Evolutionary conservation across 2,888 invertebrate genomes (phyloP).

Genomic region (Agrochola lychnidis): DNA sequence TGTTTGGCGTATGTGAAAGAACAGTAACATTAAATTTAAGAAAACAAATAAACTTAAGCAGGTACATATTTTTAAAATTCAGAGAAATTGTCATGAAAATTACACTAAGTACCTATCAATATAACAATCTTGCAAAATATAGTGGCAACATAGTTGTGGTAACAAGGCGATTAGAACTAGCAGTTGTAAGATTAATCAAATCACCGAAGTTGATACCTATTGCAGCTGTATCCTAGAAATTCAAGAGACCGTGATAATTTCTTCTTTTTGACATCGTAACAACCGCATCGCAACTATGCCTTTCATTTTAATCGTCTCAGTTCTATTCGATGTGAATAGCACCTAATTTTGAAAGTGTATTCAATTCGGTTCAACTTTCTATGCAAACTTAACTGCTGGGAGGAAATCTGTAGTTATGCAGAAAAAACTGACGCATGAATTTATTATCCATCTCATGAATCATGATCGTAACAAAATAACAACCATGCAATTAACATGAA

Average conservation of each 20-base stretch:
- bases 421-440: neutral
- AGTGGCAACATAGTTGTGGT: neutral
- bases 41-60: neutral
- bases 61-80: neutral
- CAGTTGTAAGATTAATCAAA: neutral
- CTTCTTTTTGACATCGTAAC: slow-evolving; percentile 21
- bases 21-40: neutral
- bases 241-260: slow-evolving; percentile 36
- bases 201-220: slow-evolving; percentile 18
- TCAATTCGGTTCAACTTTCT: neutral
- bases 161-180: neutral
- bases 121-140: neutral
- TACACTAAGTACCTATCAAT: neutral
- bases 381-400: neutral
- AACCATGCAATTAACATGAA: neutral
- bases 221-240: slow-evolving; percentile 17
- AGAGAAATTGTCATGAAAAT: neutral
- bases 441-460: neutral
- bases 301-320: slow-evolving; percentile 22
- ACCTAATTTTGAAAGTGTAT: slow-evolving; percentile 6
- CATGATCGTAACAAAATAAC: neutral
- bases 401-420: neutral
- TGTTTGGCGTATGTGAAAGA: neutral
- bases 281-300: slow-evolving; percentile 4
- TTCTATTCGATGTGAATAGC: neutral